Conservation (phyloP, 2,113 vertebrate species). For the Tautogolabrus adspersus region DNA sequence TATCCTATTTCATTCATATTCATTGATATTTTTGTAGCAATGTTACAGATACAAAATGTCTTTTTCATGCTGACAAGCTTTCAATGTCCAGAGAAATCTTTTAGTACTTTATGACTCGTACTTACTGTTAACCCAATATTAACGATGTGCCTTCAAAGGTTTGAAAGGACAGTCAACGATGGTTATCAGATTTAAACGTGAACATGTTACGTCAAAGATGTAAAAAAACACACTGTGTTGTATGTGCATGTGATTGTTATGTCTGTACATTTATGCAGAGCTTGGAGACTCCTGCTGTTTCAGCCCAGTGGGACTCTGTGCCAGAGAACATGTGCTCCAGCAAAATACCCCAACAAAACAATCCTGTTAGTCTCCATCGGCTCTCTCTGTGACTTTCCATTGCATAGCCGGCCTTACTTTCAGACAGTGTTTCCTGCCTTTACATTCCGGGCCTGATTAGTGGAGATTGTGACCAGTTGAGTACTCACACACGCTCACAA, state of each 20-base stretch:
- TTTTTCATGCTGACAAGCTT: background rate
- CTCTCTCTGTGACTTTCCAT: constrained; percentile 60
- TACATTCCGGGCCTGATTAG: constrained; percentile 75
- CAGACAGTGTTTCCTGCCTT: constrained; percentile 62
- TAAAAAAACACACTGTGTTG: background rate
- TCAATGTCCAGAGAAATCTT: no score
- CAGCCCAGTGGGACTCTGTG: constrained; percentile 36
- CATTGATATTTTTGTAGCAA: background rate
- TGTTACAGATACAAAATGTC: background rate
- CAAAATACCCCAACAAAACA: constrained; percentile 51
- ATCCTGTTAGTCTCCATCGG: constrained; percentile 16
- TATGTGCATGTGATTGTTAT: background rate
- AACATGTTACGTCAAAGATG: background rate
- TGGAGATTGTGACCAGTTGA: constrained; percentile 62
- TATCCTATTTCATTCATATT: background rate
- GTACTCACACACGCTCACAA: constrained; percentile 10
- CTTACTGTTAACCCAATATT: background rate
- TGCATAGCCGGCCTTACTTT: constrained; percentile 44
- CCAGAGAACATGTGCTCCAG: constrained; percentile 56
- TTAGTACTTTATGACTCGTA: background rate
- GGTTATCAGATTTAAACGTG: background rate
- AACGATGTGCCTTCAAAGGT: background rate
- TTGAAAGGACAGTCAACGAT: background rate
- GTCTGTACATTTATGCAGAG: constrained; percentile 10
- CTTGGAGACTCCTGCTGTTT: constrained; percentile 26